Evolutionary conservation across 1,140 invertebrate genomes (phyloP).

Genomic region (Diorhabda carinulata): DNA sequence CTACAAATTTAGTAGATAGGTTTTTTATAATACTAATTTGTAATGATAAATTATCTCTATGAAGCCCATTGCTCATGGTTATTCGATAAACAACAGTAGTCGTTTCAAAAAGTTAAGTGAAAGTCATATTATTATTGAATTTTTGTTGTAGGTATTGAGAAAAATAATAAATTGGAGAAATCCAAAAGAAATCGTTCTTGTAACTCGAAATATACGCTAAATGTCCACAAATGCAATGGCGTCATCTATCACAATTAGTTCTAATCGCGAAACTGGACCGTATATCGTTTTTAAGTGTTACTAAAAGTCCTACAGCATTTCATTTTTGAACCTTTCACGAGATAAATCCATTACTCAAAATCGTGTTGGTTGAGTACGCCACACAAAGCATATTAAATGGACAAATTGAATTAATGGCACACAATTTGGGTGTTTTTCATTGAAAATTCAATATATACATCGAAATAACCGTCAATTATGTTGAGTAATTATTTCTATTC

Average conservation of each 20-base stretch:
- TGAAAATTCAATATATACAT: no score
- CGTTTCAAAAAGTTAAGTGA: no score
- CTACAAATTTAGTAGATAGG: no score
- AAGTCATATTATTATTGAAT: background rate
- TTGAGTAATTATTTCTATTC: no score
- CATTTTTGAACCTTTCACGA: slow-evolving; percentile 13
- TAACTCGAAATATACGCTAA: background rate
- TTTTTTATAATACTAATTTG: no score
- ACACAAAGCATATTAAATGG: slow-evolving; percentile 5
- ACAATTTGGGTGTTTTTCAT: no score
- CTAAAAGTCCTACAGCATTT: slow-evolving; percentile 13
- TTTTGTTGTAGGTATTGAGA: background rate
- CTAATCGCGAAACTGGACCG: background rate
- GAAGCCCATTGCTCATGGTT: no score
- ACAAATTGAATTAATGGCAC: background rate
- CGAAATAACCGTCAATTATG: no score
- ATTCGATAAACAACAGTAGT: no score
- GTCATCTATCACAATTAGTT: slow-evolving; percentile 13
- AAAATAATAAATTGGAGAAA: background rate
- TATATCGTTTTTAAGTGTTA: slow-evolving; percentile 13
- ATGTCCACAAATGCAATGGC: background rate
- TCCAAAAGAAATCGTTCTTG: background rate
- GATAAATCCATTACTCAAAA: slow-evolving; percentile 14
- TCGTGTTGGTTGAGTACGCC: background rate
- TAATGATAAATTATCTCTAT: no score